A percentile compares a stretch with the other conserved stretches of the same genome.
phyloP scores from a whole-genome alignment of 2,797 vertebrate genomes.

The Antrozous pallidus region DNA sequence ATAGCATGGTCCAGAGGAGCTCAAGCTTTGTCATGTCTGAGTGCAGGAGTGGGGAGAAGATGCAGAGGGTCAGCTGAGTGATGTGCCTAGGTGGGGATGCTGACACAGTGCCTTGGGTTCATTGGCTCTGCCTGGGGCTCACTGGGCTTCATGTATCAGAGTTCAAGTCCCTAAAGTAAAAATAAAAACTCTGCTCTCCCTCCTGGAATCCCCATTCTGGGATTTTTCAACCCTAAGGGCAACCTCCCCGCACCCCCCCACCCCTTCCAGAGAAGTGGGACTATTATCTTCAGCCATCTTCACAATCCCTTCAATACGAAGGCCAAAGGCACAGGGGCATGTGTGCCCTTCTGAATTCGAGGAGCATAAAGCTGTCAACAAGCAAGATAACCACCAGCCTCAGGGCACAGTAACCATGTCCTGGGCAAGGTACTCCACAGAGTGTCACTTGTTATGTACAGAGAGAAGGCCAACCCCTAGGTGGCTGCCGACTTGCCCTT shows the following conservation, averaged over 20 bases:
- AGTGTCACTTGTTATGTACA: not conserved
- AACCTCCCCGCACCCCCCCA: not conserved
- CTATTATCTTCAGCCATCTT: not conserved
- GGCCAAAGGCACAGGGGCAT: not conserved
- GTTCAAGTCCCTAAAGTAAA: not conserved
- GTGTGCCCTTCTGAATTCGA: not conserved
- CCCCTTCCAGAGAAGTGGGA: not conserved
- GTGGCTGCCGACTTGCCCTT: not conserved
- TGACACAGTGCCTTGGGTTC: rapidly evolving
- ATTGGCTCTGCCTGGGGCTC: not conserved
- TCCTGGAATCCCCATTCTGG: not conserved
- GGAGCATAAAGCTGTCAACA: not conserved
- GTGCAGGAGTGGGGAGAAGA: too few relatives aligned
- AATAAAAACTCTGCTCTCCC: not conserved
- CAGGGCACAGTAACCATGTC: not conserved
- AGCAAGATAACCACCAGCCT: not conserved
- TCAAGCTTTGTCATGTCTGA: not conserved
- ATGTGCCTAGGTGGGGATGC: not conserved
- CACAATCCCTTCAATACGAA: not conserved
- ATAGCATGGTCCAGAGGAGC: not conserved
- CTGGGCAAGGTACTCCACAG: not conserved
- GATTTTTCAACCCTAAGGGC: not conserved
- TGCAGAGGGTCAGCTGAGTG: not conserved
- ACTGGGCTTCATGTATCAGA: not conserved
- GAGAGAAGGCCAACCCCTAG: not conserved